Percentiles rank a stretch among this genome's conserved stretches.
Evolutionary conservation across 2,797 vertebrate genomes (phyloP).

Genomic region (Anabas testudineus): DNA sequence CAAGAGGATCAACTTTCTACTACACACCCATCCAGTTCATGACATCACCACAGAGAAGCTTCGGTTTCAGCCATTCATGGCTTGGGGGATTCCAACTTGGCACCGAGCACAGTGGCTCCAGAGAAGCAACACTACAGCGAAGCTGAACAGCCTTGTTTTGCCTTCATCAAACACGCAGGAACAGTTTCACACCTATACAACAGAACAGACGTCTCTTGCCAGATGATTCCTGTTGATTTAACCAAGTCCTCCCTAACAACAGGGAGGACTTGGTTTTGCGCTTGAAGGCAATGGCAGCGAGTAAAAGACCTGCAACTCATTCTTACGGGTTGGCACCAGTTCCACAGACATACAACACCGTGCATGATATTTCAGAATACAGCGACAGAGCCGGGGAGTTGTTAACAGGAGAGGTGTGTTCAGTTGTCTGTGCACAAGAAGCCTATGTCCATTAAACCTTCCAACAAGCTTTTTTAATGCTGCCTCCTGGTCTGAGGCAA

Average conservation of each 20-base stretch:
- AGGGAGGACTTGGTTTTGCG: conserved; percentile 54
- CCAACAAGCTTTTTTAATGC: conserved; percentile 47
- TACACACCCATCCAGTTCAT: conserved; percentile 70
- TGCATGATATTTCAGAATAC: conserved; percentile 17
- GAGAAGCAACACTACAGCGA: conserved; percentile 38
- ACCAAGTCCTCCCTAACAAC: conserved; percentile 43
- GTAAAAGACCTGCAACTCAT: conserved; percentile 31
- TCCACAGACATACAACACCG: conserved; percentile 8
- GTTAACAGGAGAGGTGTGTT: conserved; percentile 17
- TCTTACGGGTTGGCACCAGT: conserved; percentile 27
- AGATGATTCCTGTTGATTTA: conserved; percentile 56
- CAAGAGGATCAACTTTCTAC: conserved; percentile 76
- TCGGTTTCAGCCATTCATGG: conserved; percentile 71
- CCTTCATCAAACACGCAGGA: conserved; percentile 28
- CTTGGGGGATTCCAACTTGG: conserved; percentile 78
- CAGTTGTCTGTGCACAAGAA: conserved; percentile 15
- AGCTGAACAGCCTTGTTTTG: conserved; percentile 42
- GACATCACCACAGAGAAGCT: conserved; percentile 72
- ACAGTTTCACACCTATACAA: conserved; percentile 57
- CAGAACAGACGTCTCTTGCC: conserved; percentile 23
- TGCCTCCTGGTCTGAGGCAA: conserved; percentile 57
- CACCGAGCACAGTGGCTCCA: conserved; percentile 33
- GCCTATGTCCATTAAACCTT: conserved; percentile 39
- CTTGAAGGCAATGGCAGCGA: conserved; percentile 35
- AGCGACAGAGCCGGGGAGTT: background rate